Conservation (phyloP, 2,888 invertebrate species). For the Galerucella pusilla region DNA sequence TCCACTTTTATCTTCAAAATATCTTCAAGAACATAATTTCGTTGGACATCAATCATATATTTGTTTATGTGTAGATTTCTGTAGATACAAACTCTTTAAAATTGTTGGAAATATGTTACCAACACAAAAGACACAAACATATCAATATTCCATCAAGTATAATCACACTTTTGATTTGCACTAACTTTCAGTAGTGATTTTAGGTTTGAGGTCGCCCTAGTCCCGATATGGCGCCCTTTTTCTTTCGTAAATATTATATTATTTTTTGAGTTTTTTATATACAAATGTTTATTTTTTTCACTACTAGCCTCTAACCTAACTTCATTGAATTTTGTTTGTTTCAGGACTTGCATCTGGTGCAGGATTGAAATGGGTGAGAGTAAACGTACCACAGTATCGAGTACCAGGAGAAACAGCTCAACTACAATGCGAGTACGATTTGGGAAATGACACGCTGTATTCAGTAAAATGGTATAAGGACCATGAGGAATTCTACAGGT, state of each 20-base stretch:
- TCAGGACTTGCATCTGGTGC: slow-evolving; percentile 27
- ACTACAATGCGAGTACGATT: slow-evolving; percentile 63
- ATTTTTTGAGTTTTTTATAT: too few relatives aligned
- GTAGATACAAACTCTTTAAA: too few relatives aligned
- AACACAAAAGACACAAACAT: too few relatives aligned
- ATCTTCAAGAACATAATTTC: slow-evolving; percentile 6
- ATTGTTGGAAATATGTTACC: too few relatives aligned
- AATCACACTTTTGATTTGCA: too few relatives aligned
- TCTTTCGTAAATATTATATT: too few relatives aligned
- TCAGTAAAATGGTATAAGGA: slow-evolving; percentile 89
- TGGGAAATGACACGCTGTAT: slow-evolving; percentile 73
- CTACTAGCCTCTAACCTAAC: too few relatives aligned
- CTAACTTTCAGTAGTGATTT: too few relatives aligned
- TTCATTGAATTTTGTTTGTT: too few relatives aligned
- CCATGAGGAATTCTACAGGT: slow-evolving; percentile 86
- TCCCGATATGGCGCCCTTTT: too few relatives aligned
- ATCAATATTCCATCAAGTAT: neutral
- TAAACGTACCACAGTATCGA: slow-evolving; percentile 63
- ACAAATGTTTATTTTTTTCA: too few relatives aligned
- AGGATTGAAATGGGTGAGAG: slow-evolving; percentile 62
- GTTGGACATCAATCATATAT: neutral
- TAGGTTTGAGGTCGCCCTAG: too few relatives aligned
- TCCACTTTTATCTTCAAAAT: slow-evolving; percentile 5
- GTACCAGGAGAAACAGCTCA: slow-evolving; percentile 62
- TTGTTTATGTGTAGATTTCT: neutral